These are phyloP conservation scores for Tychaedon coryphoeus DNA, from an alignment of 2,113 vertebrate genomes.

Conservation along the genomic window DNA sequence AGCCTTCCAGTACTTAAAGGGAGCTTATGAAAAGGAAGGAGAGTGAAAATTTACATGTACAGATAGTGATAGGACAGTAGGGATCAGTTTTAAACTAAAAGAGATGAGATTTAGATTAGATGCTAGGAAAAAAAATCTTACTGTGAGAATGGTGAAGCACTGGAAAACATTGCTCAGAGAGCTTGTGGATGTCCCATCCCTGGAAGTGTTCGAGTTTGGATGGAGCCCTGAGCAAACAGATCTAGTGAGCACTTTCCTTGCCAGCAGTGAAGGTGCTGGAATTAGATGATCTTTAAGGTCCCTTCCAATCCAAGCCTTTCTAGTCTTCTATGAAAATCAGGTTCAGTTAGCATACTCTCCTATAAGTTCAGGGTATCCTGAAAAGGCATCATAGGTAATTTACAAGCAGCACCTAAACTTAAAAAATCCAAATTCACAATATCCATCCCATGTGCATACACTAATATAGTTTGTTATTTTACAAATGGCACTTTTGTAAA, in stretches of 20 bases:
- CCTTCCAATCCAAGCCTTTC: not conserved
- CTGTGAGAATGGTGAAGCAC: not conserved
- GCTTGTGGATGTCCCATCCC: not conserved
- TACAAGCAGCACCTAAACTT: not conserved
- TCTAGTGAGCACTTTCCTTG: not conserved
- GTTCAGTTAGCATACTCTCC: not conserved
- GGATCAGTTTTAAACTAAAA: not conserved
- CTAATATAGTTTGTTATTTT: not conserved
- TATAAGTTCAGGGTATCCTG: not conserved
- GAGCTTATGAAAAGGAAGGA: not conserved
- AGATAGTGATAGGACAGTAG: not conserved
- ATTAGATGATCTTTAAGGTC: not conserved
- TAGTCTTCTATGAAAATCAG: not conserved
- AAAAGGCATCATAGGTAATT: not conserved
- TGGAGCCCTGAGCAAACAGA: not conserved
- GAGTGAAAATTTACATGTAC: not conserved
- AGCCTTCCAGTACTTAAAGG: not conserved
- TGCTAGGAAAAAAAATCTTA: not conserved
- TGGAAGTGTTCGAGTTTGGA: not conserved
- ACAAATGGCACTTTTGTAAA: not conserved
- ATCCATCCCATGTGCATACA: not conserved
- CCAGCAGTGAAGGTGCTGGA: fast-evolving
- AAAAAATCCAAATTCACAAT: not conserved
- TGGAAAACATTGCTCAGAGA: not conserved
- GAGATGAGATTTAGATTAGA: not conserved